Conservation (phyloP, 2,888 invertebrate genomes). For the Apoda limacodes region DNA sequence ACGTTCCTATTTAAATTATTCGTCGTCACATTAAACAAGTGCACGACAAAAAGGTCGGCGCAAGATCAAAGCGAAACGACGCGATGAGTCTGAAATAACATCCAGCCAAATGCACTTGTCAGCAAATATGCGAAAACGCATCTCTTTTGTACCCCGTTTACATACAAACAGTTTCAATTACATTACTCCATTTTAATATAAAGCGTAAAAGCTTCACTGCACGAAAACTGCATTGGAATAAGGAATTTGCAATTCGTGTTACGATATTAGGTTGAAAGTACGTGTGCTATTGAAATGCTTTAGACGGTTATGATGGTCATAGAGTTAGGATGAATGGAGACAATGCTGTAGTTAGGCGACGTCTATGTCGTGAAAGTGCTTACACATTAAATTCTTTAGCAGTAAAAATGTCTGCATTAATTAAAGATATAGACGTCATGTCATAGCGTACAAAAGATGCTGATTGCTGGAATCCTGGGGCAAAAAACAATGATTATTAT, state of each 20-base stretch:
- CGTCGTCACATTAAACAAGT: conserved; percentile 65
- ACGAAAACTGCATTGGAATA: conserved; percentile 12
- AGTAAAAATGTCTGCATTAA: too few relatives aligned
- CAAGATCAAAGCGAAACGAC: conserved; percentile 60
- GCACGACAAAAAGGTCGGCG: conserved; percentile 55
- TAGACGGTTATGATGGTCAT: conserved; percentile 22
- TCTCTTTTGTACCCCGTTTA: too few relatives aligned
- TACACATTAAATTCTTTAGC: too few relatives aligned
- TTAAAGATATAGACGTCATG: too few relatives aligned
- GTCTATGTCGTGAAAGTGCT: conserved; percentile 28
- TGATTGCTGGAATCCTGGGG: too few relatives aligned
- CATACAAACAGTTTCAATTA: conserved; percentile 21
- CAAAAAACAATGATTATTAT: too few relatives aligned
- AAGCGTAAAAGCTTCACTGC: too few relatives aligned
- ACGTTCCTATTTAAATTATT: conserved; percentile 60
- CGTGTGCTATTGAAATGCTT: conserved; percentile 7
- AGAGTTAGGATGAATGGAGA: conserved; percentile 34
- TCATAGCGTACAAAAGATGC: too few relatives aligned
- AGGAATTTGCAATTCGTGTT: background rate
- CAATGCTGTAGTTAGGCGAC: conserved; percentile 34
- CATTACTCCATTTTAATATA: too few relatives aligned
- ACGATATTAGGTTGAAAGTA: background rate
- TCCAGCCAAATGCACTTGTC: conserved; percentile 37
- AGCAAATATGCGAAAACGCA: conserved; percentile 25
- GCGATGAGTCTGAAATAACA: conserved; percentile 51